Evolutionary conservation across 53 echinoderm and acorn worm species (phyloP), one percentile per base, ranked within the genome.

Genomic region (Mesocentrotus franciscanus): DNA sequence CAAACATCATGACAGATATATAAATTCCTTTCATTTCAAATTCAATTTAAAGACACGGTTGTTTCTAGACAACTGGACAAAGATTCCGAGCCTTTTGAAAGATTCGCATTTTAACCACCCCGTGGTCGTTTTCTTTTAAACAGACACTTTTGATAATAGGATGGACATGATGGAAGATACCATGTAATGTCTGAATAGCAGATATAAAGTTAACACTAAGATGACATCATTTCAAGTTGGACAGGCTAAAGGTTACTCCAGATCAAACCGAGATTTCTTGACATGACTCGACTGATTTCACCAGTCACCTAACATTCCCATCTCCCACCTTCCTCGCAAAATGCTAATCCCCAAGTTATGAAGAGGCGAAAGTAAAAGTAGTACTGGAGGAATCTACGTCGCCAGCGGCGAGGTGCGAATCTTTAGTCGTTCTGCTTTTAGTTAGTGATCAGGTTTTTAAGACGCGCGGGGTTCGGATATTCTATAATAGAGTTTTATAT

Each of bases 401-500:
- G 94, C 94, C 94, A 18, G 81, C 79, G 83, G 94, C 94, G 59
- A 93, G 94, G 59, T 83, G 83, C 94, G 81, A 60, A 93, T 93
- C 83, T 81, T 93, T 93, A 70, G 57, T 93, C 94, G 94, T 93
- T 81, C 94, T 93, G 94, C 94, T 93, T 93, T 93, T 93, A 93
- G 81, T 93, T 93, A 93, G 60, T 61, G 94, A 93, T 93, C 34
- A 84, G 93, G 83, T 58, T 93, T 93, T 93, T 93, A 93, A 81
- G 81, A 78, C 79, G 83, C 84, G 83, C 94, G 20, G 92, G 92
- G 94, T 78, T 93, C 16, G 62, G 83, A 93, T 57, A 70, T 61
- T 57, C 58, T 83, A 93, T 93, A 93, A 93, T 93, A 93, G 94
- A 93, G 94, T 93, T 93, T 93, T 93, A 93, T 93, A 93, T 93